phyloP scores from a whole-genome alignment of 2,888 invertebrate species.

The Agapostemon virescens region DNA sequence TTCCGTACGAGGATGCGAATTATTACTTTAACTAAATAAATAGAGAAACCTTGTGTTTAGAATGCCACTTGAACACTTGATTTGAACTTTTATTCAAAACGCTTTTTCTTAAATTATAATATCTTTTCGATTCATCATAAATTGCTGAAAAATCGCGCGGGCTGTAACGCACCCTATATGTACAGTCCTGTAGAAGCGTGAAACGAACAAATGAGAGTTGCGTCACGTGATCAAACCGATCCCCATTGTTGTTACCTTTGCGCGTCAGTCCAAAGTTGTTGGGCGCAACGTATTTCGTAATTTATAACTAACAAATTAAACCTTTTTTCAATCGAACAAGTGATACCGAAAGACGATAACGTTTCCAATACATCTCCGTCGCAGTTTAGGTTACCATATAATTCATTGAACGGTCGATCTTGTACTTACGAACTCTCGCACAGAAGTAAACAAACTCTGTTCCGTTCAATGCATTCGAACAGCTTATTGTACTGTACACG shows the following conservation, averaged over 20 bases:
- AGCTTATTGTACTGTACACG: not conserved
- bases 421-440: not conserved
- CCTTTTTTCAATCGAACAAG: not conserved
- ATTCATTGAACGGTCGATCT: not conserved
- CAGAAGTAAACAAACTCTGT: not conserved
- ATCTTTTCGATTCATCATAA: no score
- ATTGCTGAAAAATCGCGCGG: no score
- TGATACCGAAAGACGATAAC: not conserved
- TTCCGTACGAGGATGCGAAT: no score
- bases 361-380: not conserved
- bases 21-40: no score
- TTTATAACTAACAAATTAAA: not conserved
- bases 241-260: slow-evolving; percentile 5
- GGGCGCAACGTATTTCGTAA: not conserved
- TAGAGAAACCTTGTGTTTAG: no score
- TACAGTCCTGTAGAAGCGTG: not conserved
- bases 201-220: not conserved
- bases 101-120: no score
- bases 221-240: not conserved
- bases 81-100: no score
- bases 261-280: not conserved
- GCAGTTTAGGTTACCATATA: not conserved
- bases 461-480: not conserved
- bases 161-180: no score
- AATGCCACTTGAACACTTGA: no score